These are phyloP conservation scores for Drosophila ercepeae DNA, from an alignment of 1,140 invertebrate genomes.

Conservation along the genomic window DNA sequence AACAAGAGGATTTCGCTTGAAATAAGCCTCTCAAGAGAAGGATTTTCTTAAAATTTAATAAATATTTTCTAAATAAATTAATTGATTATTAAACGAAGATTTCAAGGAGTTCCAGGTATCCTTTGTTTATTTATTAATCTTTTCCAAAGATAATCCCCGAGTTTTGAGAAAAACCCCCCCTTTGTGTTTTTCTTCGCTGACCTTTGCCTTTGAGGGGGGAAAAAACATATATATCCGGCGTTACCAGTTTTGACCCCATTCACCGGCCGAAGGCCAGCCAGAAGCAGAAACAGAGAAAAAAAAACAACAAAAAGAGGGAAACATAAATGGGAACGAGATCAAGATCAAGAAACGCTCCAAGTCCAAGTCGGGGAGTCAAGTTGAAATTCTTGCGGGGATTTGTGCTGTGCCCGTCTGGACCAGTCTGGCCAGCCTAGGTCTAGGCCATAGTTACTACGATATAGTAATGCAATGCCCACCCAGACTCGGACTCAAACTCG, in stretches of 20 bases:
- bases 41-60: too few relatives aligned
- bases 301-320: slow-evolving; percentile 2
- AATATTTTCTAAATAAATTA: too few relatives aligned
- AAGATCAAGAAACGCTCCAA: slow-evolving; percentile 53
- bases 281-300: background rate
- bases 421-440: slow-evolving; percentile 37
- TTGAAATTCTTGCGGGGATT: slow-evolving; percentile 45
- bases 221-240: background rate
- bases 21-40: too few relatives aligned
- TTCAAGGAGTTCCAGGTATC: too few relatives aligned
- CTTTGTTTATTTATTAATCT: too few relatives aligned
- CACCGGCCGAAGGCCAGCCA: slow-evolving; percentile 12
- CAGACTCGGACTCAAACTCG: too few relatives aligned
- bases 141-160: too few relatives aligned
- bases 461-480: background rate
- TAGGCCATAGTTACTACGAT: slow-evolving; percentile 35
- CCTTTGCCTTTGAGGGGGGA: slow-evolving; percentile 14
- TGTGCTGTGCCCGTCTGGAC: slow-evolving; percentile 7
- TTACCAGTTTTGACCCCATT: slow-evolving; percentile 11
- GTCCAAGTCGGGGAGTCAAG: slow-evolving; percentile 12
- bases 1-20: too few relatives aligned
- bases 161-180: background rate
- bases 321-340: slow-evolving; percentile 39
- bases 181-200: slow-evolving; percentile 4
- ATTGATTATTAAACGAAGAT: too few relatives aligned